phyloP scores from a whole-genome alignment of 2,888 invertebrate genomes.

The Amiota mariae region DNA sequence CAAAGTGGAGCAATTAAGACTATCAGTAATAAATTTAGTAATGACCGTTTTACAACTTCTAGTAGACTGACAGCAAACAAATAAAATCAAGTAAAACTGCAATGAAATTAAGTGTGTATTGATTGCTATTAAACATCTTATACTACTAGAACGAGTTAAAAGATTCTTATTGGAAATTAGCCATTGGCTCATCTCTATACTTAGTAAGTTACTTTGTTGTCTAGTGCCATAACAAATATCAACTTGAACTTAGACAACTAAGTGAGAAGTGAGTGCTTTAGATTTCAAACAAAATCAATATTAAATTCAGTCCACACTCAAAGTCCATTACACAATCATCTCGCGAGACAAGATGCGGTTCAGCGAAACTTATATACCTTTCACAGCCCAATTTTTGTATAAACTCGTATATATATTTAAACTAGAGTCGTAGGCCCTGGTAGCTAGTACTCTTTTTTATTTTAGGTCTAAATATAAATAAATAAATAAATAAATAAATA shows the following conservation, averaged over 20 bases:
- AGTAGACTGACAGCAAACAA: conserved; percentile 11
- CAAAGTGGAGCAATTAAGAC: conserved; percentile 18
- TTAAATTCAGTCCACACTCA: not conserved
- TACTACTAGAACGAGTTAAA: not conserved
- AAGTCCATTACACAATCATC: conserved; percentile 24
- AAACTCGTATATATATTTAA: too few relatives aligned
- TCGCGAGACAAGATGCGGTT: too few relatives aligned
- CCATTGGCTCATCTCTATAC: conserved; percentile 14
- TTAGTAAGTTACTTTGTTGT: not conserved
- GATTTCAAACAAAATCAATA: not conserved
- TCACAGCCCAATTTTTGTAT: too few relatives aligned
- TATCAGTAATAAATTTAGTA: conserved; percentile 7
- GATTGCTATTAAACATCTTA: conserved; percentile 14
- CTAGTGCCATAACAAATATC: not conserved
- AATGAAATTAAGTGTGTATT: not conserved
- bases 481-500: too few relatives aligned
- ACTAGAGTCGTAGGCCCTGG: too few relatives aligned
- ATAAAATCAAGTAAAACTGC: conserved; percentile 5
- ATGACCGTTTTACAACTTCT: not conserved
- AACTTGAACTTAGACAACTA: not conserved
- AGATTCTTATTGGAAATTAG: conserved; percentile 9
- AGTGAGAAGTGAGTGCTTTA: not conserved
- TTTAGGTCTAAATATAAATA: too few relatives aligned
- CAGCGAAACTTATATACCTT: too few relatives aligned
- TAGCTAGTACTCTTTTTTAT: too few relatives aligned